A percentile compares a stretch with the other conserved stretches of the same genome.
These are phyloP conservation scores for Drosophila albomicans DNA, from an alignment of 1,140 invertebrate genomes.

Conservation along the genomic window DNA sequence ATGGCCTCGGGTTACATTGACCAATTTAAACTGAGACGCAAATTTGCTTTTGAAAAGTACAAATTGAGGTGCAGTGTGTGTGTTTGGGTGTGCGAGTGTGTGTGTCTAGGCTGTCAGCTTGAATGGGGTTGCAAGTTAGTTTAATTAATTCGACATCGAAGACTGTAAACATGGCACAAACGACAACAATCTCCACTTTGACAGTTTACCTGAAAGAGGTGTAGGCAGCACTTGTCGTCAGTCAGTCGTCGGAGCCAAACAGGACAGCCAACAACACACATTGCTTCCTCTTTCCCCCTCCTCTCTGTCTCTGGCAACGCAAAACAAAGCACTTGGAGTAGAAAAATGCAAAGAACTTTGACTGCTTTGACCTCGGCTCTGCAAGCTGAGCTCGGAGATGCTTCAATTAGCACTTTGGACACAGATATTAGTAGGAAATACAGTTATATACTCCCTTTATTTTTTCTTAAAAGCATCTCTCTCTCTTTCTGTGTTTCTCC, in stretches of 20 bases:
- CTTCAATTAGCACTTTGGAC: slow-evolving; percentile 82
- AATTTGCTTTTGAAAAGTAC: slow-evolving; percentile 67
- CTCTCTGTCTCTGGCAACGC: neutral
- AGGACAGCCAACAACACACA: neutral
- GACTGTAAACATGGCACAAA: slow-evolving; percentile 62
- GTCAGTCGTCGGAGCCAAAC: slow-evolving; percentile 35
- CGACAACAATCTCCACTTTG: slow-evolving; percentile 52
- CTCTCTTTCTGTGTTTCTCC: neutral
- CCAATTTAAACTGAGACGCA: slow-evolving; percentile 50
- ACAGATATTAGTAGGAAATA: slow-evolving; percentile 78
- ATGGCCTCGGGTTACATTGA: slow-evolving; percentile 75
- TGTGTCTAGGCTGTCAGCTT: slow-evolving; percentile 1
- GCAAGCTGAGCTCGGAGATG: slow-evolving; percentile 44
- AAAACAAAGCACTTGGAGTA: neutral
- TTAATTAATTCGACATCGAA: slow-evolving; percentile 78
- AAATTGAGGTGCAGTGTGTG: slow-evolving; percentile 62
- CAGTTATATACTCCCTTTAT: slow-evolving; percentile 60
- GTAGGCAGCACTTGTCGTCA: slow-evolving; percentile 79
- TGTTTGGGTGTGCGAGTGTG: slow-evolving; percentile 24
- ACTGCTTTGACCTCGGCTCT: slow-evolving; percentile 41
- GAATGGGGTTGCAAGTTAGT: slow-evolving; percentile 62
- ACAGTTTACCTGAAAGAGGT: slow-evolving; percentile 81
- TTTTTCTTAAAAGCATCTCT: slow-evolving; percentile 52
- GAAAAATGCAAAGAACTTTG: slow-evolving; percentile 67
- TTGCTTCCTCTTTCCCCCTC: neutral